These are phyloP conservation scores for Dreissena polymorpha DNA, from an alignment of 1,140 invertebrate species.

Conservation along the genomic window DNA sequence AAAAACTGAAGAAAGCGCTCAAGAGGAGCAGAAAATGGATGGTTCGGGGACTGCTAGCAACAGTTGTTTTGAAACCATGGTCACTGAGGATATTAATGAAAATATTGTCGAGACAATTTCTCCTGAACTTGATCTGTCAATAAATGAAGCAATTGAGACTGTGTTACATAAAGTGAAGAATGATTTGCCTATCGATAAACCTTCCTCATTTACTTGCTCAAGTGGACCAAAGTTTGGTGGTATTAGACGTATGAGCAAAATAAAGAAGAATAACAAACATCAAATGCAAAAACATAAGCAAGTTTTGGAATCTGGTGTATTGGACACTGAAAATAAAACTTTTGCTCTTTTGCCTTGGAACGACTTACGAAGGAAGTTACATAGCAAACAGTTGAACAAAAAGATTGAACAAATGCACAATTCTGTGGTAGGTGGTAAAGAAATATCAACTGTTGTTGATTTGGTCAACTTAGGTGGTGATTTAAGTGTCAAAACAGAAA, in stretches of 20 bases:
- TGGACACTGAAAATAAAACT: background rate
- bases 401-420: background rate
- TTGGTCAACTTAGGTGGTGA: background rate
- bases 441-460: background rate
- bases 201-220: background rate
- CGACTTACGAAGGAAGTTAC: slow-evolving; percentile 48
- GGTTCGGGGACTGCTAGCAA: too few relatives aligned
- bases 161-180: slow-evolving; percentile 13
- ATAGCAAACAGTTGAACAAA: slow-evolving; percentile 12
- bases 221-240: background rate
- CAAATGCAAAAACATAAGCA: too few relatives aligned
- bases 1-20: too few relatives aligned
- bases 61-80: too few relatives aligned
- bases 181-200: slow-evolving; percentile 17
- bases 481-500: slow-evolving; percentile 1
- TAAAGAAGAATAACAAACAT: too few relatives aligned
- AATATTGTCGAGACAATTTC: too few relatives aligned
- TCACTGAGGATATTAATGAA: too few relatives aligned
- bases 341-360: slow-evolving; percentile 22
- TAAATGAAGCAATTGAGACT: slow-evolving; percentile 37
- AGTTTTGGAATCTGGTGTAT: too few relatives aligned
- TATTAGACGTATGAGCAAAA: too few relatives aligned
- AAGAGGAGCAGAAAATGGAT: too few relatives aligned
- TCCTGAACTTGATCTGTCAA: too few relatives aligned
- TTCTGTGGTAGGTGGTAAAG: background rate